phyloP scores from a whole-genome alignment of 2,888 invertebrate genomes.

The Sclerodermus sp. region DNA sequence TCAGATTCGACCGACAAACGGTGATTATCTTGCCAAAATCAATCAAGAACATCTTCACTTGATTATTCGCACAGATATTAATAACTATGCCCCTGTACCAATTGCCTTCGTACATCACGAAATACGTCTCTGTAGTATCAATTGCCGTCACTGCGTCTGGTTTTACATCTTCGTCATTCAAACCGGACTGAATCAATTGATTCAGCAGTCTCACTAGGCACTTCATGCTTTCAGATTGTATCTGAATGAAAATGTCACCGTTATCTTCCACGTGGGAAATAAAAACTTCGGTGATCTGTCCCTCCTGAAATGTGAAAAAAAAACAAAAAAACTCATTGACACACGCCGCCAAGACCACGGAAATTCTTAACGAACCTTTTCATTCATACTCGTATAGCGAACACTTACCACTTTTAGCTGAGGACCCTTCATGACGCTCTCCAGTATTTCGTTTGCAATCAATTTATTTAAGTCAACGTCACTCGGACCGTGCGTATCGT shows the following conservation, averaged over 20 bases:
- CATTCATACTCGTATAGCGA: no score
- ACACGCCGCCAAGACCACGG: no score
- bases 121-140: slow-evolving; percentile 57
- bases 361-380: no score
- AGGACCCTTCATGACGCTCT: slow-evolving; percentile 43
- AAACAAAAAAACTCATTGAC: neutral
- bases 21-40: slow-evolving; percentile 61
- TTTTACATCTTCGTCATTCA: slow-evolving; percentile 18
- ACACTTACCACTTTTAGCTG: slow-evolving; percentile 52
- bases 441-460: slow-evolving; percentile 62
- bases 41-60: slow-evolving; percentile 60
- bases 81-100: slow-evolving; percentile 61
- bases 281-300: slow-evolving; percentile 45
- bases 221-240: slow-evolving; percentile 48
- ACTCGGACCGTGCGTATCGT: slow-evolving; percentile 66
- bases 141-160: slow-evolving; percentile 21
- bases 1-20: slow-evolving; percentile 54
- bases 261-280: slow-evolving; percentile 54
- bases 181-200: slow-evolving; percentile 28
- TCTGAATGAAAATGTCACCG: slow-evolving; percentile 58
- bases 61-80: slow-evolving; percentile 46
- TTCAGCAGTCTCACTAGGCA: slow-evolving; percentile 43
- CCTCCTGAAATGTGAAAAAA: slow-evolving; percentile 12
- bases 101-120: slow-evolving; percentile 55
- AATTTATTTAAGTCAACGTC: slow-evolving; percentile 69